Percentiles rank a stretch among this genome's conserved stretches.
Conservation (phyloP, 2,888 invertebrate species). For the Drosophila quinaria region DNA sequence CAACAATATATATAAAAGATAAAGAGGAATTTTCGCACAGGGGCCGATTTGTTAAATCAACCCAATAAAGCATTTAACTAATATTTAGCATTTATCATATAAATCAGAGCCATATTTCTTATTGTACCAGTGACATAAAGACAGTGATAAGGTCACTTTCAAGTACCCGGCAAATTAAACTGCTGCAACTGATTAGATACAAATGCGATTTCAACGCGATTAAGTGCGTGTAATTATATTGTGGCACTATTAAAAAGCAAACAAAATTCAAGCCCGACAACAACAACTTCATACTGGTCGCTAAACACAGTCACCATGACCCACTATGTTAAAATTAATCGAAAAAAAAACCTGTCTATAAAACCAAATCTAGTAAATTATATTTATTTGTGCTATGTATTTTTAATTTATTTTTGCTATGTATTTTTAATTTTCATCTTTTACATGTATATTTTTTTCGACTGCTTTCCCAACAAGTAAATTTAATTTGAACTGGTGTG, state of each 20-base stretch:
- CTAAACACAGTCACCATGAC: conserved; percentile 70
- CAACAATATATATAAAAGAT: background rate
- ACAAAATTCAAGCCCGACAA: conserved; percentile 4
- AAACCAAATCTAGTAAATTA: conserved; percentile 26
- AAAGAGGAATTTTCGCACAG: background rate
- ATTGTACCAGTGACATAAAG: conserved; percentile 18
- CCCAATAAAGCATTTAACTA: conserved; percentile 34
- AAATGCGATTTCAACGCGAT: conserved; percentile 42
- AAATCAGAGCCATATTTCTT: conserved; percentile 35
- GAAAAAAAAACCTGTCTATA: conserved; percentile 39
- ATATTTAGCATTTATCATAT: conserved; percentile 36
- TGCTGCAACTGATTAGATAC: conserved; percentile 44
- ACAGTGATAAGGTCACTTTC: conserved; percentile 24
- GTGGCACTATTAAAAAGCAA: conserved; percentile 15
- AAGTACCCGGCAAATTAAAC: conserved; percentile 35
- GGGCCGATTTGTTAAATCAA: background rate
- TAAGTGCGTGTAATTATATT: conserved; percentile 40
- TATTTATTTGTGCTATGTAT: conserved; percentile 2
- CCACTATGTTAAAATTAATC: conserved; percentile 50
- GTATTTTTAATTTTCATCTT: background rate
- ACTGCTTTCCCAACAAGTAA: no score
- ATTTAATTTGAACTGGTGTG: no score
- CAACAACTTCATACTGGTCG: conserved; percentile 16
- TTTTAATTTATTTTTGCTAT: background rate
- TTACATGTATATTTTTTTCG: background rate